Evolutionary conservation across 2,797 vertebrate genomes (phyloP).

Genomic region (Pangasius mekongensis): DNA sequence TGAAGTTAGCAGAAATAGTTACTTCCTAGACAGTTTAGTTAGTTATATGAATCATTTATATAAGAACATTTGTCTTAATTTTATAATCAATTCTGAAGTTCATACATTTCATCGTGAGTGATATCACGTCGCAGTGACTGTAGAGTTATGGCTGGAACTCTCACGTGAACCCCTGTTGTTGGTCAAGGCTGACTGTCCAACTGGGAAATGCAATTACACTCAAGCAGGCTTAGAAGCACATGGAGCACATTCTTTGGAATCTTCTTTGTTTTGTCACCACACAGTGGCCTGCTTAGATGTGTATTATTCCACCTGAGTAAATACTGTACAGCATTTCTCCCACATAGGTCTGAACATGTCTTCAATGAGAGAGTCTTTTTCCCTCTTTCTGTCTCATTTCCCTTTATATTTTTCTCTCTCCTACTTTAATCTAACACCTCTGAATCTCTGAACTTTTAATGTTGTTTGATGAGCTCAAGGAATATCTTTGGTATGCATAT

Average conservation of each 20-base stretch:
- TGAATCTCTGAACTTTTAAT: conserved; percentile 51
- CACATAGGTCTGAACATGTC: conserved; percentile 71
- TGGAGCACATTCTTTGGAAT: conserved; percentile 86
- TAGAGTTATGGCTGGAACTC: conserved; percentile 28
- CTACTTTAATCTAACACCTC: conserved; percentile 57
- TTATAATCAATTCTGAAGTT: not conserved
- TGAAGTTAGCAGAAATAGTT: not conserved
- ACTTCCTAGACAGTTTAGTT: not conserved
- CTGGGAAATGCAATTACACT: conserved; percentile 67
- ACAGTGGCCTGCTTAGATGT: conserved; percentile 77
- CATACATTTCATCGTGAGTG: conserved; percentile 23
- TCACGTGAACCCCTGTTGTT: conserved; percentile 68
- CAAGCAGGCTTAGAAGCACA: conserved; percentile 71
- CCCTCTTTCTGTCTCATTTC: conserved; percentile 46
- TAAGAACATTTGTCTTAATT: not conserved
- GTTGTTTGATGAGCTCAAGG: conserved; percentile 64
- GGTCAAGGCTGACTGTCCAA: conserved; percentile 66
- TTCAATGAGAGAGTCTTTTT: conserved; percentile 55
- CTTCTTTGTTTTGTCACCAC: conserved; percentile 85
- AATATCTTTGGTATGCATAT: conserved; percentile 66
- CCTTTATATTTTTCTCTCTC: conserved; percentile 48
- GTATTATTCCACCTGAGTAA: conserved; percentile 95
- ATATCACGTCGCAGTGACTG: conserved; percentile 11
- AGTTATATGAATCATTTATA: not conserved
- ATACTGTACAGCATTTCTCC: conserved; percentile 83